These are phyloP conservation scores for Nezara viridula DNA, from an alignment of 2,888 invertebrate genomes.

Conservation along the genomic window DNA sequence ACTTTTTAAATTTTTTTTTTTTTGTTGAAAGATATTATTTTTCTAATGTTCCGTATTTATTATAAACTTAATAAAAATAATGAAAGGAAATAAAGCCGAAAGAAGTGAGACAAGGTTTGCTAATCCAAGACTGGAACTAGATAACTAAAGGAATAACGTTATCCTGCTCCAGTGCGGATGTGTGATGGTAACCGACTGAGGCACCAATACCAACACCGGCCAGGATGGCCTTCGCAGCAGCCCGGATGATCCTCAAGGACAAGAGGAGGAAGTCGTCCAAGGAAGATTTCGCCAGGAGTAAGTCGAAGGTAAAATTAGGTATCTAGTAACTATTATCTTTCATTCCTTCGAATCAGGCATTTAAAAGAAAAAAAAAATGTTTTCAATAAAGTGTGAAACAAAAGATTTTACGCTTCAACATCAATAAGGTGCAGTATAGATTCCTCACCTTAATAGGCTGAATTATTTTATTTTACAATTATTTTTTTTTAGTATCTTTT, in stretches of 20 bases:
- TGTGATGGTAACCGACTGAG: constrained; percentile 43
- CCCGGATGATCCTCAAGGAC: constrained; percentile 87
- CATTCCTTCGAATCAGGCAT: no score
- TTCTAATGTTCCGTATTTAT: neutral
- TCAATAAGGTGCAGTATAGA: no score
- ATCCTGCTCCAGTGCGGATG: neutral
- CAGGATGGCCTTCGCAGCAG: constrained; percentile 85
- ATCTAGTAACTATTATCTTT: neutral
- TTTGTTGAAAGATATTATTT: no score
- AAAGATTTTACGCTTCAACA: no score
- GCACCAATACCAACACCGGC: neutral
- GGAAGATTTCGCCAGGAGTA: constrained; percentile 83
- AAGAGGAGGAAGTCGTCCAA: constrained; percentile 85
- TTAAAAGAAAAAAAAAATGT: no score
- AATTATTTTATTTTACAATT: no score
- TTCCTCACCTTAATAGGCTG: no score
- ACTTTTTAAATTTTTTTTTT: no score
- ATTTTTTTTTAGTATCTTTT: no score
- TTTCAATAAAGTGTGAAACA: no score
- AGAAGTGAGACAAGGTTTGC: neutral
- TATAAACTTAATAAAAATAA: neutral
- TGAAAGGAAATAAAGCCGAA: neutral
- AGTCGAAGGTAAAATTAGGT: constrained; percentile 81
- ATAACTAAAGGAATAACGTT: neutral
- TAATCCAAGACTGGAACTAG: neutral